Evolutionary conservation across 2,888 invertebrate species (phyloP).

Genomic region (Embidobia sp.): DNA sequence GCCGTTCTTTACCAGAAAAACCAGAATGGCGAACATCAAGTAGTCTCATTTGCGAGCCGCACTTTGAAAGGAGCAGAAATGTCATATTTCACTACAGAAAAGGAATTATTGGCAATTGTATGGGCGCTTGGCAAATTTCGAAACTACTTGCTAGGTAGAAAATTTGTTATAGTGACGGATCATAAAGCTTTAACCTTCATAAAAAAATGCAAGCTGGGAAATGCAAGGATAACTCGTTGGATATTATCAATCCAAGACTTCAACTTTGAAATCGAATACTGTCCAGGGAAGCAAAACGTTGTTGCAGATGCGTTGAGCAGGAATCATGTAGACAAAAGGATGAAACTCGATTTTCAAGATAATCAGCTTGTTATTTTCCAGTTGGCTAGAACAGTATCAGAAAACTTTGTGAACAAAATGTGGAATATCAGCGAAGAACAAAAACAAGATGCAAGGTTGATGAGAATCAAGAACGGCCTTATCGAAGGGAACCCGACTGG

Average conservation of each 20-base stretch:
- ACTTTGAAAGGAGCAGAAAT: constrained; percentile 60
- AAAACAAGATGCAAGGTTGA: too few relatives aligned
- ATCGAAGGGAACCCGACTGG: too few relatives aligned
- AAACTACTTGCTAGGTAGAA: constrained; percentile 66
- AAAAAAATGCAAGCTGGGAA: constrained; percentile 55
- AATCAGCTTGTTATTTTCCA: too few relatives aligned
- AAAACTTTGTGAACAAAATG: not conserved
- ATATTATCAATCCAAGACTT: too few relatives aligned
- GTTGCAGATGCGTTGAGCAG: constrained; percentile 67
- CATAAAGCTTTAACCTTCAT: constrained; percentile 70
- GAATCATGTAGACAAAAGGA: not conserved
- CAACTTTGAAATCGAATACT: too few relatives aligned
- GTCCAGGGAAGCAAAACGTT: constrained; percentile 65
- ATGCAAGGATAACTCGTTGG: too few relatives aligned
- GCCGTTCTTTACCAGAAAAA: too few relatives aligned
- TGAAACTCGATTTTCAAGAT: too few relatives aligned
- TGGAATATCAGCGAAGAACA: too few relatives aligned
- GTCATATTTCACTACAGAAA: constrained; percentile 67
- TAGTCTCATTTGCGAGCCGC: constrained; percentile 67
- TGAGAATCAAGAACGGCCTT: too few relatives aligned
- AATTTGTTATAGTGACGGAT: constrained; percentile 67
- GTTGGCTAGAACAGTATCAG: not conserved
- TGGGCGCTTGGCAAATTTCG: constrained; percentile 68
- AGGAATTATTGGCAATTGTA: constrained; percentile 69
- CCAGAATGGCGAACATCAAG: constrained; percentile 1